Evolutionary conservation across 2,797 vertebrate species (phyloP), one percentile per base, ranked within the genome.

Genomic region (Molothrus ater): DNA sequence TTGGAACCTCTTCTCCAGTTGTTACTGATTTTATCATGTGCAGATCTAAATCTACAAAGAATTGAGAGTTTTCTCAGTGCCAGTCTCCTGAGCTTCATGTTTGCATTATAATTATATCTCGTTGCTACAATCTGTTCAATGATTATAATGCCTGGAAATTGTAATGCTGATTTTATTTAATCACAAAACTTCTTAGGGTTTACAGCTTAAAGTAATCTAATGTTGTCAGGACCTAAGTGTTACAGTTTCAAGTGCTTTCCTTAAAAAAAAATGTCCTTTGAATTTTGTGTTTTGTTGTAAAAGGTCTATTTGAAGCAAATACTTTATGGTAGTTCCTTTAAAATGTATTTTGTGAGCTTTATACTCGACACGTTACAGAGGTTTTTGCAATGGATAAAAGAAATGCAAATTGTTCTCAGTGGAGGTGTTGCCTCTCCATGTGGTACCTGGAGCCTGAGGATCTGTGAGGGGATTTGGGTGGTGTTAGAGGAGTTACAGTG

Each of bases 221-320:
- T 95, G 90, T 96, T 91, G 88, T 96, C 93, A 50, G 76, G 86
- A 88, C 38, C 24, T 96, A 66, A 73, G 68, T 95, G 88, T 97
- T 86, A 60, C 84, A 51, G 86, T 97, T 86, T 85, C 65, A 79
- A 96, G 72, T 93, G 86, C 81, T 96, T 96, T 96, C 95, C 92
- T 95, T 93, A 90, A 70, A 90, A 90, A 57, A 91, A 74, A 79
- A 85, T 24, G 94, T 96, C 64, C 25, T 93, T 95, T 59, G 94
- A 72, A 65, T 86, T 92, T 94, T 84, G 87, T 76, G 88, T 94
- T 96, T 31, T 69, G 5, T 93, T 61, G 87, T 96, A 93, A 88
- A 93, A 88, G 79, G 74, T 94, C 78, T 57, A 22, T 79, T 94
- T 91, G 63, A 82, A 92, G 54, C 90, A 63, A 92, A 88, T 68